Evolutionary conservation across 2,113 vertebrate species (phyloP), one percentile per base, ranked within the genome.

Genomic region (Limnothrissa miodon): DNA sequence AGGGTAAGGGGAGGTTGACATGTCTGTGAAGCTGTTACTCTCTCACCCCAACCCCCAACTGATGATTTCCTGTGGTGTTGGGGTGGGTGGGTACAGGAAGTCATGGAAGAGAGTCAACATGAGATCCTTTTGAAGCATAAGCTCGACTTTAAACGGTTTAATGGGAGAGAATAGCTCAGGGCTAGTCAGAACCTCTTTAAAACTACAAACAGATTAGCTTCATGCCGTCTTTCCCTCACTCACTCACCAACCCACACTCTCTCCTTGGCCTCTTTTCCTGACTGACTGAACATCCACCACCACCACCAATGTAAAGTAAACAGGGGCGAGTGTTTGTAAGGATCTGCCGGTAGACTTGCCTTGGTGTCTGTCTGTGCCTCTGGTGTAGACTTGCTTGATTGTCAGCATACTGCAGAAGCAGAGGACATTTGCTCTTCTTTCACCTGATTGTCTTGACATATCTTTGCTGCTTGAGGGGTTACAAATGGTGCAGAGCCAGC

Each of bases 341-440:
- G 66, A 36, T 36, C 10, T 39, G 66, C 10, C 66, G 15, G 66
- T 74, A 74, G 66, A 33, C 25, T 74, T 36, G 33, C 66, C 66
- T 33, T 33, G 25, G 66, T 74, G 66, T 74, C 25, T 83, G 87
- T 88, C 83, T 88, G 89, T 89, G 82, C 83, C 91, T 85, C 81
- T 36, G 0, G 87, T 84, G 80, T 82, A 81, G 92, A 89, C 88
- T 11, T 44, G 84, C 87, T 88, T 92, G 91, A 92, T 92, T 91
- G 87, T 88, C 89, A 88, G 91, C 88, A 85, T 85, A 80, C 87
- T 89, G 87, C 88, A 90, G 90, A 88, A 89, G 89, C 86, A 83
- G 39, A 83, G 39, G 25, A 4, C 7, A 46, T 39, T 80, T 56
- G 51, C 74, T 66, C 66, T 21, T 39, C 66, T 36, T 74, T 74